phyloP scores from a whole-genome alignment of 2,888 invertebrate genomes.

The Trilocha varians region DNA sequence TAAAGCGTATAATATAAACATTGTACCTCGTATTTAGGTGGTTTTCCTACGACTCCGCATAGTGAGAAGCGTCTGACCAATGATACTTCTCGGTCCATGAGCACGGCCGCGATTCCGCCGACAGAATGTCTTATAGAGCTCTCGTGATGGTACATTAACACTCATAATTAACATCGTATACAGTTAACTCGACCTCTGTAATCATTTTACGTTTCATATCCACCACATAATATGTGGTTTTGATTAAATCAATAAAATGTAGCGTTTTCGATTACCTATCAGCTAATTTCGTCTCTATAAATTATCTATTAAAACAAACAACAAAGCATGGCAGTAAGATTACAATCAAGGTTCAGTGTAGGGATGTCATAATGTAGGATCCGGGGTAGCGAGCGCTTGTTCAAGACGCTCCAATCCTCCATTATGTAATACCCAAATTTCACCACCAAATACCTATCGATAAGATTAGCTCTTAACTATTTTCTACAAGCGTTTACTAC shows the following conservation, averaged over 20 bases:
- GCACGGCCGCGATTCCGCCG: constrained; percentile 27
- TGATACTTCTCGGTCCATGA: constrained; percentile 45
- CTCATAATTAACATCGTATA: constrained; percentile 48
- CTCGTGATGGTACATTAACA: constrained; percentile 25
- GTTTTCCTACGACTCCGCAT: constrained; percentile 33
- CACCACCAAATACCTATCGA: constrained; percentile 22
- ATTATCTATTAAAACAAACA: background rate
- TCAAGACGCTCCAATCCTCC: constrained; percentile 26
- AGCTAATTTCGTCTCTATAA: background rate
- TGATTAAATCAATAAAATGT: constrained; percentile 18
- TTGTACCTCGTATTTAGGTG: constrained; percentile 38
- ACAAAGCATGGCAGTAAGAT: constrained; percentile 15
- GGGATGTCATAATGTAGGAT: constrained; percentile 9
- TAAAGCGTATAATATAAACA: background rate
- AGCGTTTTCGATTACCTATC: background rate
- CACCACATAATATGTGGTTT: no score
- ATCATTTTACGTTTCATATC: constrained; percentile 17
- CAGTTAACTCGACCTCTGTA: constrained; percentile 40
- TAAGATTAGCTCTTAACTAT: constrained; percentile 3
- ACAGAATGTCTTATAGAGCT: constrained; percentile 16
- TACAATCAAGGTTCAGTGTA: constrained; percentile 22
- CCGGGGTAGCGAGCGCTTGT: constrained; percentile 21
- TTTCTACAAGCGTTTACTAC: constrained; percentile 8
- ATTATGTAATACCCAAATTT: constrained; percentile 38
- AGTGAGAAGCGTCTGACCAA: constrained; percentile 42